Evolutionary conservation across 2,113 vertebrate species (phyloP).

Genomic region (Heloderma charlesbogerti): DNA sequence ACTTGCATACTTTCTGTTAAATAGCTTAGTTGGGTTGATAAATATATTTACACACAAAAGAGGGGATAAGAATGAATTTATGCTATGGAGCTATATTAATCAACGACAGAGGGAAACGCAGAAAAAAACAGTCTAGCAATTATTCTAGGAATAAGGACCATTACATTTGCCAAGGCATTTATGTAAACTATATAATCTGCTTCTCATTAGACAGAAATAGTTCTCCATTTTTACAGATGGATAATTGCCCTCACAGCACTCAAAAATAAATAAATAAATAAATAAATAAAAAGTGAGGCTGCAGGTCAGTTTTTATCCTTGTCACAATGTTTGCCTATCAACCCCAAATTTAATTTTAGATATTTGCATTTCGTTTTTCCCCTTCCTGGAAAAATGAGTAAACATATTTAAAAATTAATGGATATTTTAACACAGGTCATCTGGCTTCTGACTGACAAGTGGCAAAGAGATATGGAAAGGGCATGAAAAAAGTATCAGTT

Average conservation of each 20-base stretch:
- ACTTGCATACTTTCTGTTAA: not conserved
- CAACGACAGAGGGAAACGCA: not conserved
- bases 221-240: slow-evolving; percentile 38
- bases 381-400: slow-evolving; percentile 44
- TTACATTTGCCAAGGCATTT: slow-evolving; percentile 25
- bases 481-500: slow-evolving; percentile 1
- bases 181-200: slow-evolving; percentile 34
- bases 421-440: slow-evolving; percentile 48
- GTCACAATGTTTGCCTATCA: slow-evolving; percentile 49
- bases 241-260: slow-evolving; percentile 32
- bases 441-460: slow-evolving; percentile 55
- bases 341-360: slow-evolving; percentile 31
- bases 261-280: slow-evolving; percentile 19
- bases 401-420: slow-evolving; percentile 56
- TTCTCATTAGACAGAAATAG: slow-evolving; percentile 43
- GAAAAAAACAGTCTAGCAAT: not conserved
- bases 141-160: slow-evolving; percentile 12
- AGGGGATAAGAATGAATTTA: not conserved
- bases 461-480: slow-evolving; percentile 34
- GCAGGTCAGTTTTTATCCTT: slow-evolving; percentile 26
- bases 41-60: not conserved
- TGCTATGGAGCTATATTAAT: not conserved
- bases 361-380: slow-evolving; percentile 38
- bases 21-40: not conserved
- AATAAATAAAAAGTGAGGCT: not conserved